phyloP scores from a whole-genome alignment of 2,888 invertebrate genomes.

The Nephrotoma flavescens region DNA sequence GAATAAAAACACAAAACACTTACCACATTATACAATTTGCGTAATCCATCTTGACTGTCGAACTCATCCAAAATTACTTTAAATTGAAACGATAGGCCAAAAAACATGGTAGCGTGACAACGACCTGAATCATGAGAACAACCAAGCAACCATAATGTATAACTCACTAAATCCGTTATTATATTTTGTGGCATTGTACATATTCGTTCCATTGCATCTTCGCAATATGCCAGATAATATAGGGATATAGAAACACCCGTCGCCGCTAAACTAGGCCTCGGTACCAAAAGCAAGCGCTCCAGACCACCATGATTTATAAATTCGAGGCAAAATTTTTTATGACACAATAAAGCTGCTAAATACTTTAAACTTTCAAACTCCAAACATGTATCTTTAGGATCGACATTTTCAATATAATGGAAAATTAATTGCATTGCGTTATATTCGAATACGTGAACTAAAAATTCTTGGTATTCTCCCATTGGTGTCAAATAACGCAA shows the following conservation, averaged over 20 bases:
- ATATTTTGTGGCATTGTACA: slow-evolving; percentile 69
- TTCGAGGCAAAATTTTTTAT: slow-evolving; percentile 96
- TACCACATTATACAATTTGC: slow-evolving; percentile 81
- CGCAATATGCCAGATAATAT: slow-evolving; percentile 92
- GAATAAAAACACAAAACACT: slow-evolving; percentile 10
- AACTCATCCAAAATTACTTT: slow-evolving; percentile 87
- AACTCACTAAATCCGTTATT: slow-evolving; percentile 66
- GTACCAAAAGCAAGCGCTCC: slow-evolving; percentile 74
- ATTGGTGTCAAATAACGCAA: slow-evolving; percentile 88
- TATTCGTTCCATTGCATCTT: slow-evolving; percentile 94
- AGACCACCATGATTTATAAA: slow-evolving; percentile 83
- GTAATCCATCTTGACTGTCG: slow-evolving; percentile 78
- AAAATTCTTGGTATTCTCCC: slow-evolving; percentile 96
- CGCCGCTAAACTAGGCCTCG: slow-evolving; percentile 86
- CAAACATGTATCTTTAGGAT: slow-evolving; percentile 77
- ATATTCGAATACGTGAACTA: slow-evolving; percentile 86
- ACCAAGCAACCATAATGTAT: slow-evolving; percentile 88
- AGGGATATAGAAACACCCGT: slow-evolving; percentile 93
- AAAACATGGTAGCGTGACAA: slow-evolving; percentile 97
- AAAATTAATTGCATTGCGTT: slow-evolving; percentile 82
- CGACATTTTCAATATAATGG: slow-evolving; percentile 76
- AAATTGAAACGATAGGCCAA: slow-evolving; percentile 87
- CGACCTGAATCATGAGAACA: slow-evolving; percentile 96
- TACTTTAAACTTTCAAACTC: slow-evolving; percentile 96
- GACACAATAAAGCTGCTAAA: slow-evolving; percentile 83